Evolutionary conservation across 2,113 vertebrate genomes (phyloP), one percentile per base, ranked within the genome.

Genomic region (Sylvilagus bachmani): DNA sequence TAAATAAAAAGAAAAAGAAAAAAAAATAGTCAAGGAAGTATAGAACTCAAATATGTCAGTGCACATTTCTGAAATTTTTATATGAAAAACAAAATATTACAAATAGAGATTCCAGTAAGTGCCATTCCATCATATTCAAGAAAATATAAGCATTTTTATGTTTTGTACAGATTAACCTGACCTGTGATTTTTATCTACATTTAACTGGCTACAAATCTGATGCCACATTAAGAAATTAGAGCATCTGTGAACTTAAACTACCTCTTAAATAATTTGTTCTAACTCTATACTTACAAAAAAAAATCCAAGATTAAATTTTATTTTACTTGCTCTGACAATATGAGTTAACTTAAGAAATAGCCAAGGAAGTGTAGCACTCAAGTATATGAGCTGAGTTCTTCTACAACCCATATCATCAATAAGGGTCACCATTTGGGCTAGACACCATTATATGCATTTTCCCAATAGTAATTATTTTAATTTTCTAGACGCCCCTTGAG

Each of bases 191-290:
- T 84, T 44, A 53, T 78, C 10, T 87, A 71, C 61, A 55, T 22
- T 12, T 78, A 64, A 66, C 38, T 86, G 10, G 61, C 31, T 78
- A 38, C 3, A 31, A 49, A 31, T 86, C 29, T 61, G 66, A 79
- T 12, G 78, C 5, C 1, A 55, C 69, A 33, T 90, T 81, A 53
- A 84, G 27, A 38, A 78, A 49, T 89, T 11, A 74, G 0, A 69
- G 55, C 17, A 78, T 74, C 80, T 89, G 82, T 62, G 19, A 92
- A 36, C 9, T 82, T 22, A 49, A 74, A 62, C 17, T 89, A 8
- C n/a, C 10, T 91, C 24, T 91, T 92, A 10, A 83, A 64, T 93
- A 74, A 81, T 31, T 25, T 36, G 58, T 24, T 92, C 88, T 64
- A 71, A 49, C 51, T 66, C 22, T 29, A 10, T 74, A 27, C 16